Base-by-base conservation (phyloP, 2,888 invertebrate species). In the Lithophane socia region DNA sequence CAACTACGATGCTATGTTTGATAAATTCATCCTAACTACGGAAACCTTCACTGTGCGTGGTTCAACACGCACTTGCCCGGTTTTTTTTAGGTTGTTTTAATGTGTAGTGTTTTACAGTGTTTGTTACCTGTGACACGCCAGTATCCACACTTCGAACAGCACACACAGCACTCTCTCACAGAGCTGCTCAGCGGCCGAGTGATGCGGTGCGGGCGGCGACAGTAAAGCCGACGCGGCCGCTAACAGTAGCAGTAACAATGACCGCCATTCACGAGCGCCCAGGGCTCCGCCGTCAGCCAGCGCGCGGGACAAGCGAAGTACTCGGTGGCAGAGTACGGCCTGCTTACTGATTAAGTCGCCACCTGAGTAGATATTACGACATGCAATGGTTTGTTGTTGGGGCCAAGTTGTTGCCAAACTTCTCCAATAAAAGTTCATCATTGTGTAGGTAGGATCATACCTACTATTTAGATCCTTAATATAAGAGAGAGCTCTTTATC, bases 111-210 rank as follows among this genome's bases (percentile, higher is more conserved):
- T n/a, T n/a, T n/a, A n/a, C n/a, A n/a, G n/a, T 37, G 47, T 63
- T 44, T n/a, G 16, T 58, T 66, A 95, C 96, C 97, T 96, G 71
- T 97, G 97, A 82, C 97, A 97, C 0, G 97, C 97, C 79, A 97
- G 87, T 56, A 97, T 88, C 97, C 97, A 97, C 73, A 99, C 98
- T 96, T 99, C 99, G 94, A 99, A 98, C 74, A 99, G 97, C 56
- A 99, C 99, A 86, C 99, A 99, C 9, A 99, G 97, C 72, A 99
- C 99, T 56, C 99, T 97, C 94, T 99, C 99, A 93, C 99, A 99
- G 65, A 99, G 97, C 93, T 99, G 99, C 93, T 99, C 99, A 0
- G 99, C 99, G n/a, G 99, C 99, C 91, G 99, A 98, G 94, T 99
- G 99, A 95, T 98, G 98, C 52, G 99, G 98, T 9, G 98, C 98